Evolutionary conservation across 2,113 vertebrate species (phyloP).

Genomic region (Cyphomyrus discorhynchus): DNA sequence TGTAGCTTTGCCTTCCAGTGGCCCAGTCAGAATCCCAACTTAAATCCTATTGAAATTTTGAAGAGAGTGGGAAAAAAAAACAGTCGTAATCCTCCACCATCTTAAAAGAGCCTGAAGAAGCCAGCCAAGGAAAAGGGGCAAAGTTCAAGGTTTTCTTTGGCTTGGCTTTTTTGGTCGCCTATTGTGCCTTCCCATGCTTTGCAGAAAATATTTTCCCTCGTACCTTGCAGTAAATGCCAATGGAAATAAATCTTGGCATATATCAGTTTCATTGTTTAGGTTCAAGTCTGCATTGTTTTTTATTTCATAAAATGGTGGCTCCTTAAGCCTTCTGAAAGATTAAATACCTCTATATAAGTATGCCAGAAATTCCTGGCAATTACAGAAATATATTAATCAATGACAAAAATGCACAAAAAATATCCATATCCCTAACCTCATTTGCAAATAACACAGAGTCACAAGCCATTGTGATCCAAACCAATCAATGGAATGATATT

Average conservation of each 20-base stretch:
- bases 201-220: neutral
- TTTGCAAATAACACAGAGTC: neutral
- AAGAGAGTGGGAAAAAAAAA: neutral
- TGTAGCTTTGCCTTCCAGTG: neutral
- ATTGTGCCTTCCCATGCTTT: neutral
- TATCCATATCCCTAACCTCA: neutral
- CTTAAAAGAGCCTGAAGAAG: neutral
- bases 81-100: neutral
- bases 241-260: neutral
- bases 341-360: neutral
- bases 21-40: neutral
- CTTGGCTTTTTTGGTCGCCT: neutral
- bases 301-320: neutral
- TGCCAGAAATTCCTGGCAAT: neutral
- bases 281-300: neutral
- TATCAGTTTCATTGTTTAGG: neutral
- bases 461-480: neutral
- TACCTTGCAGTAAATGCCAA: neutral
- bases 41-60: neutral
- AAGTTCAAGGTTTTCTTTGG: neutral
- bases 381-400: neutral
- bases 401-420: neutral
- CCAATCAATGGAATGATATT: neutral
- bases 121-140: neutral
- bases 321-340: neutral